phyloP scores from a whole-genome alignment of 1,140 invertebrate genomes.

The Panagrolaimus sp. region DNA sequence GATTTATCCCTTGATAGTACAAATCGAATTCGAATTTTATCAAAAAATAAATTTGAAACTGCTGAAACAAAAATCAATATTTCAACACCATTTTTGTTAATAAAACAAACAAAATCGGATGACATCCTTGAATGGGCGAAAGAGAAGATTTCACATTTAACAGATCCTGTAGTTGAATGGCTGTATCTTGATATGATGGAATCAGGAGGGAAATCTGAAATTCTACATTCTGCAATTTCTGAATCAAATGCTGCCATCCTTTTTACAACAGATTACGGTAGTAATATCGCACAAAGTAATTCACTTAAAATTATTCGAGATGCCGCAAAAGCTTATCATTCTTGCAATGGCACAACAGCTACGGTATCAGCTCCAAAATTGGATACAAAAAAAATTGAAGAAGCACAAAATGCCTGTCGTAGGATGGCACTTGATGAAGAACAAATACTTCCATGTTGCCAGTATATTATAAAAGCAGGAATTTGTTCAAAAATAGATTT shows the following conservation, averaged over 20 bases:
- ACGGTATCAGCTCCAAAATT: neutral
- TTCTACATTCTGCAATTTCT: neutral
- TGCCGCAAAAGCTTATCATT: neutral
- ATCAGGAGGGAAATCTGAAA: slow-evolving; percentile 2
- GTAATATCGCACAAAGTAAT: neutral
- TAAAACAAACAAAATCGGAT: neutral
- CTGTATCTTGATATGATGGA: slow-evolving; percentile 3
- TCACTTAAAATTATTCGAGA: neutral
- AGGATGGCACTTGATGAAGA: neutral
- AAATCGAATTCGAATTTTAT: neutral
- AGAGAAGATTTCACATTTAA: neutral
- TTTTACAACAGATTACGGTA: slow-evolving; percentile 1
- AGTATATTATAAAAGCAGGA: too few species aligned
- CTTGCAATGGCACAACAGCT: neutral
- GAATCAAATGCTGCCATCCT: neutral
- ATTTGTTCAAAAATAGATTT: too few species aligned
- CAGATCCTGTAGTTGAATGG: neutral
- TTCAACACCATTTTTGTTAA: neutral
- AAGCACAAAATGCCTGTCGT: neutral
- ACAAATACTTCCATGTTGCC: neutral
- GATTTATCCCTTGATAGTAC: neutral
- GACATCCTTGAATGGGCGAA: slow-evolving; percentile 4
- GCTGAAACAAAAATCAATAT: neutral
- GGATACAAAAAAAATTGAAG: neutral
- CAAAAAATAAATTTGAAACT: neutral